Conservation (phyloP, 2,113 vertebrate genomes). For the Corynorhinus townsendii region DNA sequence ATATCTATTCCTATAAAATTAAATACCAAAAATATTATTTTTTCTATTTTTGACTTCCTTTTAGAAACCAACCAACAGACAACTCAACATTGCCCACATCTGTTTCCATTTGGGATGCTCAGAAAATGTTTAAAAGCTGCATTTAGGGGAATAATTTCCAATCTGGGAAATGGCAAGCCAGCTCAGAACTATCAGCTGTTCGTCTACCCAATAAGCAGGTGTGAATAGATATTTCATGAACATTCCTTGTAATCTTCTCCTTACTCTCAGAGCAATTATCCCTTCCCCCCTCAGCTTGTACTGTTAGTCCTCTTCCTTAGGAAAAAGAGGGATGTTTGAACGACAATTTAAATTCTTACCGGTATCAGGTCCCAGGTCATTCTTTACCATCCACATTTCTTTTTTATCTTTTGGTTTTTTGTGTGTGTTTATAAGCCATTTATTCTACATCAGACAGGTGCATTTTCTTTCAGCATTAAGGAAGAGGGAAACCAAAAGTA, state of each 20-base stretch:
- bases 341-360: slow-evolving; percentile 60
- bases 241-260: not conserved
- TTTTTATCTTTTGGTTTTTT: slow-evolving; percentile 2
- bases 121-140: slow-evolving; percentile 1
- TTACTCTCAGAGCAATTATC: not conserved
- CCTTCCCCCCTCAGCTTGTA: not conserved
- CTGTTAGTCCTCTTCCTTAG: fast-evolving
- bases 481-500: slow-evolving; percentile 71
- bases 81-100: not conserved
- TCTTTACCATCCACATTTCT: not conserved
- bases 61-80: slow-evolving; percentile 6
- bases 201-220: not conserved
- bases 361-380: not conserved
- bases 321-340: not conserved
- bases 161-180: not conserved
- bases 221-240: slow-evolving; percentile 27
- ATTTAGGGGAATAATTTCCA: not conserved
- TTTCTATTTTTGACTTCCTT: not conserved
- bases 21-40: not conserved
- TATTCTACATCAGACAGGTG: slow-evolving; percentile 4
- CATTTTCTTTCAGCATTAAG: slow-evolving; percentile 67
- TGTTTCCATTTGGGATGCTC: not conserved
- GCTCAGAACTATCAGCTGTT: not conserved
- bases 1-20: slow-evolving; percentile 2
- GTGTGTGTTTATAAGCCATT: slow-evolving; percentile 54